phyloP scores from a whole-genome alignment of 2,888 invertebrate species.

The Cephus sareptanus region DNA sequence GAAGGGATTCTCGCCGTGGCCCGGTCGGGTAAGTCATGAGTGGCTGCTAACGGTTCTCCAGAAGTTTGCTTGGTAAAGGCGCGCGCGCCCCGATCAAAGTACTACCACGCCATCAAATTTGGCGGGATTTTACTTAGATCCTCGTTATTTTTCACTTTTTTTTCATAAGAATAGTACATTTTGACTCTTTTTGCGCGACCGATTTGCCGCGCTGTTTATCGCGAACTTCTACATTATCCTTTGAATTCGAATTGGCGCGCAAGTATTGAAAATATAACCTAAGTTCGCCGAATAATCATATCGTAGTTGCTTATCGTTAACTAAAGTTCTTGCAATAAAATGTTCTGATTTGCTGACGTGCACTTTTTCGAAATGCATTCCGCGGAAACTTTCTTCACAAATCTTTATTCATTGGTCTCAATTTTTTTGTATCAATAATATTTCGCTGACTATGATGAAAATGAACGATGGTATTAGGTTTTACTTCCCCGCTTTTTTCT shows the following conservation, averaged over 20 bases:
- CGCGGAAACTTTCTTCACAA: neutral
- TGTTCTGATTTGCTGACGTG: neutral
- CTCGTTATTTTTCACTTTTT: neutral
- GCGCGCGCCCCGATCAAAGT: conserved; percentile 47
- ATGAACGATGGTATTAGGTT: neutral
- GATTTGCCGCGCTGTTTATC: conserved; percentile 31
- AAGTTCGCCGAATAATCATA: conserved; percentile 26
- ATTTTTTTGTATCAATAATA: neutral
- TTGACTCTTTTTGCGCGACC: neutral
- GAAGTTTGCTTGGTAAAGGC: conserved; percentile 27
- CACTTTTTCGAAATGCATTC: neutral
- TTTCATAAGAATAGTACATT: neutral
- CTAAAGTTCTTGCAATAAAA: conserved; percentile 25
- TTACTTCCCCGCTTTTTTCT: neutral
- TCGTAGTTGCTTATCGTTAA: conserved; percentile 3
- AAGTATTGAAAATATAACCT: conserved; percentile 56
- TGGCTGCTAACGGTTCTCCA: conserved; percentile 64
- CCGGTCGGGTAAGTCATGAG: conserved; percentile 86
- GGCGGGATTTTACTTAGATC: conserved; percentile 36
- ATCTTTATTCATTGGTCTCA: neutral
- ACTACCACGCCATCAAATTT: conserved; percentile 37
- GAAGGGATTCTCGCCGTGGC: conserved; percentile 98
- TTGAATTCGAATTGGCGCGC: conserved; percentile 63
- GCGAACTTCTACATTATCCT: conserved; percentile 52
- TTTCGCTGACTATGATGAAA: neutral